phyloP scores from a whole-genome alignment of 2,797 vertebrate species.

The Leptodactylus fallax region DNA sequence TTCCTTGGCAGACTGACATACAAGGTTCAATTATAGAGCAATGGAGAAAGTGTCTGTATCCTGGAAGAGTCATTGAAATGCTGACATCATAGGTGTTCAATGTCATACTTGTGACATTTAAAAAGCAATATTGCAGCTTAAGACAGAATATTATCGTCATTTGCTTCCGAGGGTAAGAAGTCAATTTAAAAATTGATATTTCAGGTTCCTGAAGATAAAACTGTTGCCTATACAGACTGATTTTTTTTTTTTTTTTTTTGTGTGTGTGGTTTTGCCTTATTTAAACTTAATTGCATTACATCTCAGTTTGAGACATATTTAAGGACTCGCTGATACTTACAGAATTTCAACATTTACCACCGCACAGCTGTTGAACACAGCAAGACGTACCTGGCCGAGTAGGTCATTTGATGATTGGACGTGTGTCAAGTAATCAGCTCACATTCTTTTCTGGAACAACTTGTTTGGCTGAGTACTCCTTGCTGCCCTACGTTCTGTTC shows the following conservation, averaged over 20 bases:
- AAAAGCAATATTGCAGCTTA: not conserved
- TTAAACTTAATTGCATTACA: not conserved
- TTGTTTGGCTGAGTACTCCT: not conserved
- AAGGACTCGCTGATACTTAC: not conserved
- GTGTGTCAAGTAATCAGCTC: conserved; percentile 4
- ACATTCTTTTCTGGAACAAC: not conserved
- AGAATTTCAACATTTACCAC: not conserved
- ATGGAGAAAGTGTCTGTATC: not conserved
- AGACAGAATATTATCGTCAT: not conserved
- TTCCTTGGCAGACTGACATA: not conserved
- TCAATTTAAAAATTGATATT: not conserved
- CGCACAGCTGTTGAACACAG: conserved; percentile 6
- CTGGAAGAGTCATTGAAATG: not conserved
- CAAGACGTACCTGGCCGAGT: not conserved
- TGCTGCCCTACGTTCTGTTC: not conserved
- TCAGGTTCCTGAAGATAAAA: not conserved
- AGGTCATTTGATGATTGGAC: conserved; percentile 13
- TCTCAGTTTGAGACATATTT: not conserved
- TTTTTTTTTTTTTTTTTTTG: not conserved
- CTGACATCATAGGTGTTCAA: not conserved
- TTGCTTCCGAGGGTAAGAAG: not conserved
- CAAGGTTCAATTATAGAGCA: not conserved
- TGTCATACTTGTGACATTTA: not conserved
- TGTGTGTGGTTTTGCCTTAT: not conserved
- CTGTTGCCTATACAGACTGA: not conserved